Evolutionary conservation across 2,888 invertebrate species (phyloP), one percentile per base, ranked within the genome.

Genomic region (Phaedon cochleariae): DNA sequence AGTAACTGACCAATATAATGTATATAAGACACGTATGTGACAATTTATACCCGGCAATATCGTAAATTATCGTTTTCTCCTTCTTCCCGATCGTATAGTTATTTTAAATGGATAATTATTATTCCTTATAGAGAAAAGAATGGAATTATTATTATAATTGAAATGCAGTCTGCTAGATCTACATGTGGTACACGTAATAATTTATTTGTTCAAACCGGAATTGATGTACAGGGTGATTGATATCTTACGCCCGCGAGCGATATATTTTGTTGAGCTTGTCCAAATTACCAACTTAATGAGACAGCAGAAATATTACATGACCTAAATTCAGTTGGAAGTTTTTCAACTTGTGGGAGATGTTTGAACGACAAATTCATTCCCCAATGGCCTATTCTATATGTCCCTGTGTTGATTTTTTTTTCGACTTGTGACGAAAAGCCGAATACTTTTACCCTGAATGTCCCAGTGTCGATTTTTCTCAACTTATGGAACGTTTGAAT

Each of bases 1-100:
- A 62, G 29, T 59, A 55, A 41, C 62, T 66, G 62, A 66, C 62
- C 66, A 62, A 62, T 66, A 54, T 66, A 41, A 41, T 15, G 41
- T 41, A 41, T 12, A 48, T 54, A 41, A 65, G 59, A 62, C 62
- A 62, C 62, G 45, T 45, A 62, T 62, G 66, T 66, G 66, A 66
- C 66, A 66, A 59, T 62, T 55, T 59, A 62, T 66, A 21, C 41
- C 46, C 53, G 37, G 26, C 51, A 46, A 51, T 62, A 62, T 59
- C 49, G 49, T 59, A 59, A 66, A 66, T 66, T 54, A 62, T 59
- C 45, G 37, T 62, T 58, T 62, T 62, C 26, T 37, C 21, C 10
- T 65, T 62, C 18, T 17, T 31, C 21, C 54, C n/a, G n/a, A 41
- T 41, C 41, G 41, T 41, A 41, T 41, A 41, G 41, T 41, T 41